Conservation (phyloP, 1,140 invertebrate species). For the Cotesia glomerata region DNA sequence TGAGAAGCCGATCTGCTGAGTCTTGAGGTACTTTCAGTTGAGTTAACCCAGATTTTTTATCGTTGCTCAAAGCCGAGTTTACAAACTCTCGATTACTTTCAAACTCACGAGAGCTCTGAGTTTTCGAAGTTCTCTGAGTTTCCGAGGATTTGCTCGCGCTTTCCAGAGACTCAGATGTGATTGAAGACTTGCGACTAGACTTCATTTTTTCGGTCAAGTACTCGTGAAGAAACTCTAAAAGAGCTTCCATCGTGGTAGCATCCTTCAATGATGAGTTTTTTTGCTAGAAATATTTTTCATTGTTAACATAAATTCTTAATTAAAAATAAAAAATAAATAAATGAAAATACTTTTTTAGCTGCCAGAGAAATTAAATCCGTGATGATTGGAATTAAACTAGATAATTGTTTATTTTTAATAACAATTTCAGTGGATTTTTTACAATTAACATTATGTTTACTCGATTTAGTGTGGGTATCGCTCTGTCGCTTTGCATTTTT, state of each 20-base stretch:
- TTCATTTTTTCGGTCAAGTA: slow-evolving; percentile 32
- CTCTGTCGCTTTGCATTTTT: slow-evolving; percentile 22
- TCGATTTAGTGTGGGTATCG: slow-evolving; percentile 22
- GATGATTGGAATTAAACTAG: slow-evolving; percentile 50
- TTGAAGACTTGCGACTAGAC: background rate
- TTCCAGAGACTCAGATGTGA: background rate
- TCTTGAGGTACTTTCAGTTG: slow-evolving; percentile 39
- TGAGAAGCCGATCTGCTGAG: slow-evolving; percentile 34
- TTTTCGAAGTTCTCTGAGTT: too few relatives aligned
- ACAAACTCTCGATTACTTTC: slow-evolving; percentile 39
- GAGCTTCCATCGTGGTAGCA: slow-evolving; percentile 27
- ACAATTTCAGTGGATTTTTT: background rate
- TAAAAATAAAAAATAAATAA: background rate
- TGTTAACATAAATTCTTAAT: background rate
- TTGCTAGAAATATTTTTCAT: slow-evolving; percentile 11
- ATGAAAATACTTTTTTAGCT: slow-evolving; percentile 41
- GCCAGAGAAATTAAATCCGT: slow-evolving; percentile 47
- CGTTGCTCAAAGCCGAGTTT: background rate
- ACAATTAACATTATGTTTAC: slow-evolving; percentile 11
- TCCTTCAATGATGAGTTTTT: slow-evolving; percentile 10
- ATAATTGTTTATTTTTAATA: slow-evolving; percentile 42
- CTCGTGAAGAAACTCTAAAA: slow-evolving; percentile 41
- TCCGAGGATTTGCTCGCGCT: background rate
- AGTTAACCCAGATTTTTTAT: background rate
- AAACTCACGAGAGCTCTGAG: background rate